Evolutionary conservation across 2,113 vertebrate species (phyloP), one percentile per base, ranked within the genome.

Genomic region (Phodopus roborovskii): DNA sequence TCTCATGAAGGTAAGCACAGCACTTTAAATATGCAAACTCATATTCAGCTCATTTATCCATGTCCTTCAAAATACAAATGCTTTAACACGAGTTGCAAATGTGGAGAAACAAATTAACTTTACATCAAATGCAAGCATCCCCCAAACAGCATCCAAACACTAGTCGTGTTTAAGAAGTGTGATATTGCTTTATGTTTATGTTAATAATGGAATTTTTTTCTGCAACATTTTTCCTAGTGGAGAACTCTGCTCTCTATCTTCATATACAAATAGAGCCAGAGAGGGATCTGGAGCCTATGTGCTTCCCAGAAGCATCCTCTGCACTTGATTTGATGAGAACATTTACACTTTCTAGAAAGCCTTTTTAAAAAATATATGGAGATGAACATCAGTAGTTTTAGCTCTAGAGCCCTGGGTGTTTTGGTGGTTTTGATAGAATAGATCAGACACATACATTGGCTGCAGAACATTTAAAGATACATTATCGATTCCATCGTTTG

Each of bases 401-500:
- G 82, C 77, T 60, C 75, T 79, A 62, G 88, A 96, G 81, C 33
- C 90, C 60, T 88, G 48, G 53, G 70, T 93, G 56, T 90, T 96
- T 95, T 39, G 12, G 53, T 96, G 48, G 5, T 92, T 97, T 96
- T 93, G 92, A 96, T 93, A 94, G 85, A 94, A 45, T 85, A 95
- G 68, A 96, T 96, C 94, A 97, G 97, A 96, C 89, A 93, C n/a
- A 90, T n/a, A 36, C 83, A 87, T 95, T 97, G 96, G 92, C 74
- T 93, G 86, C n/a, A 71, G 91, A 94, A 75, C n/a, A 0, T 95
- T 98, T 95, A 92, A 97, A 94, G 53, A 94, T 94, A 77, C 58
- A 94, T 96, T 98, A 96, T 96, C 95, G 93, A 97, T 97, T 96
- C 64, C 70, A 73, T 92, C 8, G 1, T 97, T 97, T 98, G 95